Conservation (phyloP, 2,113 vertebrate species). For the Zapornia atra region DNA sequence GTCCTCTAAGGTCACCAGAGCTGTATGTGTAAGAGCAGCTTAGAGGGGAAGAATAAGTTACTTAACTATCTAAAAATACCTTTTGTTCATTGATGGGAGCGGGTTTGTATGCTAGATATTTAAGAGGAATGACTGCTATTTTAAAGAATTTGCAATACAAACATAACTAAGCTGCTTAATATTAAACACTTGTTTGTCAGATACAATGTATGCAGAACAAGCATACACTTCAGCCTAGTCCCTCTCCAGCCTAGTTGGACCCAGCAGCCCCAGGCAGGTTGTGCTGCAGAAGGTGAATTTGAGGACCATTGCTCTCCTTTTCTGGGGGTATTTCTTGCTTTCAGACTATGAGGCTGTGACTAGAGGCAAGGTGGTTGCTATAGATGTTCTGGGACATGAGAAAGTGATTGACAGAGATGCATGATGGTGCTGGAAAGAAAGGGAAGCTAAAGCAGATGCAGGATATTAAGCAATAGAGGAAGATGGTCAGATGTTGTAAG, state of each 20-base stretch:
- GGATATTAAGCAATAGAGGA: background rate
- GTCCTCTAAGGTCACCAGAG: background rate
- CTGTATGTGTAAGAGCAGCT: background rate
- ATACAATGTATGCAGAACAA: background rate
- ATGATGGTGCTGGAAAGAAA: background rate
- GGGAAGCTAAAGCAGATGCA: background rate
- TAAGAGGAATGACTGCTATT: background rate
- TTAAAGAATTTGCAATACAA: background rate
- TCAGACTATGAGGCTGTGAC: background rate
- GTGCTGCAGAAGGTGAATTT: background rate
- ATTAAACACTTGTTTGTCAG: background rate
- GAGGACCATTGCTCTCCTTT: background rate
- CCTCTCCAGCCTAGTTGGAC: no score
- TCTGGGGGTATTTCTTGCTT: background rate
- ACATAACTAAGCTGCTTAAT: background rate
- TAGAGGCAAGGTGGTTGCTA: background rate
- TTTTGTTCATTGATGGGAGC: background rate
- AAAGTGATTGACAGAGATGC: background rate
- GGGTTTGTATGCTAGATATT: background rate
- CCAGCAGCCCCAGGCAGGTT: background rate
- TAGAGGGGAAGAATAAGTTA: background rate
- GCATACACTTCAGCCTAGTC: background rate
- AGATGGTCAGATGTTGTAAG: background rate
- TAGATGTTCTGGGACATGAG: background rate
- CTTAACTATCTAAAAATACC: background rate